Evolutionary conservation across 2,888 invertebrate genomes (phyloP), one percentile per base, ranked within the genome.

Genomic region (Ophion costatus): DNA sequence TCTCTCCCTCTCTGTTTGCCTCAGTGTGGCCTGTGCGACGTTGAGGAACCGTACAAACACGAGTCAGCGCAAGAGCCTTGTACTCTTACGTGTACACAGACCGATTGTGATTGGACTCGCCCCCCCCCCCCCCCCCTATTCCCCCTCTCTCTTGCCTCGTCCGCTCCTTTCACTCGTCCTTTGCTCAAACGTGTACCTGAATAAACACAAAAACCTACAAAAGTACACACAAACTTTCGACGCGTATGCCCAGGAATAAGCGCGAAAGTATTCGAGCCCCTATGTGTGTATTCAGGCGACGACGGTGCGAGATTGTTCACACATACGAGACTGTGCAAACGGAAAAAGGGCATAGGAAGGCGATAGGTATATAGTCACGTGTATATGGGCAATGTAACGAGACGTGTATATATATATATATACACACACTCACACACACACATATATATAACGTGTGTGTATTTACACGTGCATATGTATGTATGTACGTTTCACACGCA

Each of bases 41-140:
- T 38, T 64, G 76, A 80, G 74, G 75, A 79, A 64, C 80, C 80
- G 56, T 66, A 71, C 71, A 71, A 83, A 83, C 64, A 79, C 76
- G 79, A 59, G 42, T 17, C 63, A 33, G 56, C 33, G 76, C 61
- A 70, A 70, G 70, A 71, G 24, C n/a, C 67, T 77, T 80, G 79
- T 61, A 74, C 74, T 59, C 79, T 76, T 67, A 33, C 71, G 82
- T 76, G 79, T 80, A 76, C 76, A 82, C 73, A 82, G 56, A 64
- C 57, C 84, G 71, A 82, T 85, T 82, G 84, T 85, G 82, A 85
- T 85, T 85, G 80, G 79, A 67, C 79, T 81, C 67, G 59, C 51
- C 57, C 76, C 61, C 51, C 76, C 57, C 56, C 57, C 29, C 45
- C 29, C 67, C 57, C 45, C 59, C 75, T 63, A 2, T 59, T 29